Conservation (phyloP, 2,797 vertebrate genomes). For the Phaenicophaeus curvirostris region DNA sequence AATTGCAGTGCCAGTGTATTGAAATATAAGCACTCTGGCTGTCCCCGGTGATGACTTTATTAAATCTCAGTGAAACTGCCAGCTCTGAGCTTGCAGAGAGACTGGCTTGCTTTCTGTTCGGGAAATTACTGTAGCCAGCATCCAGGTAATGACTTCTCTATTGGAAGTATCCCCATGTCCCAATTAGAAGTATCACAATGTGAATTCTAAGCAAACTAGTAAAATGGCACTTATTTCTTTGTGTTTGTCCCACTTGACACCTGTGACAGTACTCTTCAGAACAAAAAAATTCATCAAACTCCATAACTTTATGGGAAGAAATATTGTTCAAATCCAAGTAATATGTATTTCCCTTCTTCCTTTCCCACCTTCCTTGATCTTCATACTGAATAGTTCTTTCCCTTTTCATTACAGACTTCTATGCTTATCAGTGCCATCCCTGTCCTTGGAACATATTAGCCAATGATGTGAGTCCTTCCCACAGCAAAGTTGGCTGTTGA, state of each 20-base stretch:
- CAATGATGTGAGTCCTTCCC: not conserved
- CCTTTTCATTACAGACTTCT: not conserved
- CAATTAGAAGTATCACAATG: not conserved
- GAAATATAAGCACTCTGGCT: not conserved
- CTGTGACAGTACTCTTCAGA: not conserved
- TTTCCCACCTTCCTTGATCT: not conserved
- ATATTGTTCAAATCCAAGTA: not conserved
- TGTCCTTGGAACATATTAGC: not conserved
- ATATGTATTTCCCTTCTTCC: not conserved
- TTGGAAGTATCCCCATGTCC: not conserved
- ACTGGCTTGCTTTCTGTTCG: not conserved
- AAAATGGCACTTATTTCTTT: not conserved
- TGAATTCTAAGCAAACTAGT: not conserved
- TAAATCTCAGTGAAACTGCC: not conserved
- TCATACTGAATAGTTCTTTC: not conserved
- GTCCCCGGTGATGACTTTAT: slow-evolving; percentile 11
- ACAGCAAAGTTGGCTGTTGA: not conserved
- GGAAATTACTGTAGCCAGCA: not conserved
- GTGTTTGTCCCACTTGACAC: not conserved
- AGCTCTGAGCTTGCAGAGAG: not conserved
- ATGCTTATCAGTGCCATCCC: not conserved
- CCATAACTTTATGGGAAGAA: not conserved
- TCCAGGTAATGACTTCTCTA: not conserved
- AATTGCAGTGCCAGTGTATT: not conserved
- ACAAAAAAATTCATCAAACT: not conserved